Evolutionary conservation across 92 coral and sea anemone genomes (phyloP).

Genomic region (Palythoa grandis): DNA sequence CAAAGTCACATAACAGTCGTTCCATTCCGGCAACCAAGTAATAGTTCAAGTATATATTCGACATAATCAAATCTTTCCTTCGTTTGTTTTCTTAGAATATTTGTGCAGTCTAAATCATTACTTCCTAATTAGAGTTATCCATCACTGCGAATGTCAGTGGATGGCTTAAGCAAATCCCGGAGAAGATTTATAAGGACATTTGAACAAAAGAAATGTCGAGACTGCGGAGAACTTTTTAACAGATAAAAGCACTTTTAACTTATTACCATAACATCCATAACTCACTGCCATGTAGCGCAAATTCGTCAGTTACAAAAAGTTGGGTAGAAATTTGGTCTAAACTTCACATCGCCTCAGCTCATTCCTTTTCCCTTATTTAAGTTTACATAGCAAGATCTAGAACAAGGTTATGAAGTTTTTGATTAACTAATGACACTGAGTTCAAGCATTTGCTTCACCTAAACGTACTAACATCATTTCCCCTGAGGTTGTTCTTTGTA

Average conservation of each 20-base stretch:
- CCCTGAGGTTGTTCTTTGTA: neutral
- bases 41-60: neutral
- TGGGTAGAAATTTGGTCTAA: neutral
- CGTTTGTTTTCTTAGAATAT: slow-evolving; percentile 25
- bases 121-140: neutral
- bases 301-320: neutral
- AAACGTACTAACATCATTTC: neutral
- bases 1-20: slow-evolving; percentile 1
- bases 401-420: neutral
- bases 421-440: neutral
- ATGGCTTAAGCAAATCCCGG: neutral
- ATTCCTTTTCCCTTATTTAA: neutral
- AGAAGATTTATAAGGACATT: too few relatives aligned
- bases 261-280: neutral
- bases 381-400: neutral
- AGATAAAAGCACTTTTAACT: neutral
- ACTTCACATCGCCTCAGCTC: neutral
- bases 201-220: neutral
- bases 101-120: neutral
- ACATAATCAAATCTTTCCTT: slow-evolving; percentile 9
- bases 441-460: neutral
- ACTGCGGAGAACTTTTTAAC: neutral
- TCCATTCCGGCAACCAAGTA: slow-evolving; percentile 5
- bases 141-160: neutral
- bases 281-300: neutral